These are phyloP conservation scores for Falco columbarius DNA, from an alignment of 2,797 vertebrate genomes.

Conservation along the genomic window DNA sequence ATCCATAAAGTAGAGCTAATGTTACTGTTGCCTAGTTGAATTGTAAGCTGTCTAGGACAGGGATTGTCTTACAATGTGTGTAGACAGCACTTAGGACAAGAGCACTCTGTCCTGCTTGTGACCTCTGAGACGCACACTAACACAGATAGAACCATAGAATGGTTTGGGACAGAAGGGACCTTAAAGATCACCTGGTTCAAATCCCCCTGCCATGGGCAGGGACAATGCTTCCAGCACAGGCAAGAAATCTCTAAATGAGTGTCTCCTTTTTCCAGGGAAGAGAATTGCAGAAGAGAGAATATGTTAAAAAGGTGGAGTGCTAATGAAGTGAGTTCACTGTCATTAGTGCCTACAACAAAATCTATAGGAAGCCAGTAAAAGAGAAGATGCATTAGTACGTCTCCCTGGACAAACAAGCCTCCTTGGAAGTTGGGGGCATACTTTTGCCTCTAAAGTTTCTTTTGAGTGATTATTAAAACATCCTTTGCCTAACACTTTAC, in stretches of 20 bases:
- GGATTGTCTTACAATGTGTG: slow-evolving; percentile 41
- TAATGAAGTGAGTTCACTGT: background rate
- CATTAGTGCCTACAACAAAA: background rate
- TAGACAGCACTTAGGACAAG: slow-evolving; percentile 17
- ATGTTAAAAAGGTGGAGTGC: background rate
- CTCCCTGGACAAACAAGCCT: background rate
- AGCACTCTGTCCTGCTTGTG: background rate
- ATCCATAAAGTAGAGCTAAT: background rate
- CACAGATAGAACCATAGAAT: background rate
- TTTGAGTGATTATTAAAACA: background rate
- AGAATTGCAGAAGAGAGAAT: background rate
- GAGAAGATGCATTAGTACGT: background rate
- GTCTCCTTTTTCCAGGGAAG: background rate
- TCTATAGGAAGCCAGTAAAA: background rate
- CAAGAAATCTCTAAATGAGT: slow-evolving; percentile 9
- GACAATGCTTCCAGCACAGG: background rate
- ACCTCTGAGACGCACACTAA: background rate
- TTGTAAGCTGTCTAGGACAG: slow-evolving; percentile 2
- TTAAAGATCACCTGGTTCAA: too few species aligned
- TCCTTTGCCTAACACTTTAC: background rate
- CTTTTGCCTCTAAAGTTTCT: background rate
- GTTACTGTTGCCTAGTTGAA: background rate
- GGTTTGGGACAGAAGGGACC: too few species aligned
- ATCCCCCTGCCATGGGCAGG: too few species aligned
- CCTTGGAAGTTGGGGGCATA: background rate